phyloP scores from a whole-genome alignment of 2,113 vertebrate species.

The Plestiodon gilberti region DNA sequence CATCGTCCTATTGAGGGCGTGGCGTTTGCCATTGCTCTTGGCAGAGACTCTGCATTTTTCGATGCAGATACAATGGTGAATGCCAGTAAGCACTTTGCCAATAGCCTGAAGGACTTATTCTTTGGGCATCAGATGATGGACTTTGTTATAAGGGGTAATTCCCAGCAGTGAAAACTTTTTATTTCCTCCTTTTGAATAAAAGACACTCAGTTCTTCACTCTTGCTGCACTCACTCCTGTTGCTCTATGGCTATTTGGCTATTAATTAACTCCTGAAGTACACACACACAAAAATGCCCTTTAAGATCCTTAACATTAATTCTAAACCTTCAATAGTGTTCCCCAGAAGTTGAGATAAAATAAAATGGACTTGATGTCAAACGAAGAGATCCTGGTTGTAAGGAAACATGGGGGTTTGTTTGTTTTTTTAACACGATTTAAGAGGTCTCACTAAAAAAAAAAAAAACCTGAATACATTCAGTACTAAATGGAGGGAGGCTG shows the following conservation, averaged over 20 bases:
- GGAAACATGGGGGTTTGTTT: background rate
- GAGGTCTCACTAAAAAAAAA: background rate
- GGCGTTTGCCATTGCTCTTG: background rate
- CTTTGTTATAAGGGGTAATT: conserved; percentile 65
- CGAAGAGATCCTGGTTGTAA: conserved; percentile 37
- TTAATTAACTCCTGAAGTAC: conserved; percentile 59
- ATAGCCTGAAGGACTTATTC: conserved; percentile 26
- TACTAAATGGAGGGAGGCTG: background rate
- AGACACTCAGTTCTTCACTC: conserved; percentile 50
- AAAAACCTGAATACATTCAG: too few species aligned
- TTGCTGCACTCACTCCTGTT: conserved; percentile 59
- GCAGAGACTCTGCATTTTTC: too few species aligned
- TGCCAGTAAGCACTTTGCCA: conserved; percentile 43
- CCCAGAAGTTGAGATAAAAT: conserved; percentile 18
- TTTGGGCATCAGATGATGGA: conserved; percentile 22
- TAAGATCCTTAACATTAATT: background rate
- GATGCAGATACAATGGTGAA: background rate
- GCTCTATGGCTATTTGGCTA: conserved; percentile 45
- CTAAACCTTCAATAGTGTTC: background rate
- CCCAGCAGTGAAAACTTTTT: conserved; percentile 25
- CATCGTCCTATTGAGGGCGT: accelerated
- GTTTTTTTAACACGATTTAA: background rate
- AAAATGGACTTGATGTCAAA: conserved; percentile 52
- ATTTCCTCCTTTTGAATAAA: conserved; percentile 68
- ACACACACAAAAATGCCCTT: conserved; percentile 53